Evolutionary conservation across 2,888 invertebrate species (phyloP), one percentile per base, ranked within the genome.

Genomic region (Tryphoninae sp.): DNA sequence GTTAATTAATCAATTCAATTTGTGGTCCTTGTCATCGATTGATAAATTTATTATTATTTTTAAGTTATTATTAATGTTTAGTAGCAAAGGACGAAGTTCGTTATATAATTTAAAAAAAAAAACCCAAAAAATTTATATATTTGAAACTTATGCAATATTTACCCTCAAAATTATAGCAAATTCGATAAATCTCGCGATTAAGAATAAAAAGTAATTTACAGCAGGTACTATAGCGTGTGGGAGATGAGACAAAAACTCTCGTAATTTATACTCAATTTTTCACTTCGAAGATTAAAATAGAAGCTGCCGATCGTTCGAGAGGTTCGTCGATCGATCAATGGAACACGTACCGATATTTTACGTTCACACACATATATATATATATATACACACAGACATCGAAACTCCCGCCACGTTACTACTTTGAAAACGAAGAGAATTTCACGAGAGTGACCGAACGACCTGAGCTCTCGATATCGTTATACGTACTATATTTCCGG

Each of bases 371-470:
- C 19, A 19, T 1, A 19, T 1, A 19, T 1, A n/a, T 22, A 9
- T 16, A 55, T 40, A 11, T 53, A 19, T 19, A 68, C 6, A 23
- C 4, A 62, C n/a, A 49, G 53, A 40, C 72, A 65, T 58, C 23
- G 45, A 2, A 45, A n/a, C 13, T 61, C 33, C 45, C 49, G 22
- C 33, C 49, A 16, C 49, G 59, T 75, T 71, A 69, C 69, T 55
- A 64, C 74, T 45, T 59, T 40, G 23, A 42, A 40, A 62, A 42
- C 69, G 68, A 68, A 72, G 23, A 19, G 67, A 58, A 76, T 80
- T 76, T 67, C 67, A 33, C 76, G 51, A 69, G 75, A 72, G 62
- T 76, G 75, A 68, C 67, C 71, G 26, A 72, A 62, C 72, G 75
- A 67, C 75, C 82, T 58, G 26, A 75, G 42, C 73, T 62, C 64